These are phyloP conservation scores for Tenrec ecaudatus DNA, from an alignment of 2,113 vertebrate genomes.

Conservation along the genomic window DNA sequence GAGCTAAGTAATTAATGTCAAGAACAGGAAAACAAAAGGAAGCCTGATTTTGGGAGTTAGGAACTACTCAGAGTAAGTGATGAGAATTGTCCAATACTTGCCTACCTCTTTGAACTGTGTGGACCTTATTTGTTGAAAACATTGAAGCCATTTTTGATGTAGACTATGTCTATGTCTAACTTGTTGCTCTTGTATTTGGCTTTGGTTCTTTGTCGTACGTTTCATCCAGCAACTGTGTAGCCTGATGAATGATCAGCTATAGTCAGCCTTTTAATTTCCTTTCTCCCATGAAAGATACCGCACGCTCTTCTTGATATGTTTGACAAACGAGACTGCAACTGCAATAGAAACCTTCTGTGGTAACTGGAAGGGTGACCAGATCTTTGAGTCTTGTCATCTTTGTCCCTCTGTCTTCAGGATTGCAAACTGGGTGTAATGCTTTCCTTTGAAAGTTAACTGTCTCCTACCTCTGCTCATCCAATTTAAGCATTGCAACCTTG, in stretches of 20 bases:
- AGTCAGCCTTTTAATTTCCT: neutral
- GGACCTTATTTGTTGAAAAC: neutral
- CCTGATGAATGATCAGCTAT: neutral
- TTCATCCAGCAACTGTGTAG: neutral
- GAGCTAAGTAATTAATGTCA: conserved; percentile 7
- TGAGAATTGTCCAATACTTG: too few species aligned
- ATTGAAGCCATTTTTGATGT: neutral
- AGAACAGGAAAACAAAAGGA: neutral
- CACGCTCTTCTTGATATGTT: conserved; percentile 20
- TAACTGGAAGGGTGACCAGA: conserved; percentile 1
- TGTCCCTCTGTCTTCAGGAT: neutral
- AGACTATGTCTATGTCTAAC: neutral
- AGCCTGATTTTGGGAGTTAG: too few species aligned
- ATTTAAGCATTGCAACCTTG: conserved; percentile 2
- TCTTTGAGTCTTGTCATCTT: conserved; percentile 2
- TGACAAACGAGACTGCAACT: neutral
- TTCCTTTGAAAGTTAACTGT: conserved; percentile 49
- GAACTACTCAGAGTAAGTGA: too few species aligned
- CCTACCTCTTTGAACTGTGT: too few species aligned
- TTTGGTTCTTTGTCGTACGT: conserved; percentile 18
- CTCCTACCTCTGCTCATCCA: conserved; percentile 38
- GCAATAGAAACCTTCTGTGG: neutral
- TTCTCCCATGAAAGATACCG: conserved; percentile 1
- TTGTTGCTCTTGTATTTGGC: neutral
- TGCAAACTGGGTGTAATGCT: neutral